Percentiles rank a stretch among this genome's conserved stretches.
These are phyloP conservation scores for Oryzias javanicus DNA, from an alignment of 2,113 vertebrate genomes.

Conservation along the genomic window DNA sequence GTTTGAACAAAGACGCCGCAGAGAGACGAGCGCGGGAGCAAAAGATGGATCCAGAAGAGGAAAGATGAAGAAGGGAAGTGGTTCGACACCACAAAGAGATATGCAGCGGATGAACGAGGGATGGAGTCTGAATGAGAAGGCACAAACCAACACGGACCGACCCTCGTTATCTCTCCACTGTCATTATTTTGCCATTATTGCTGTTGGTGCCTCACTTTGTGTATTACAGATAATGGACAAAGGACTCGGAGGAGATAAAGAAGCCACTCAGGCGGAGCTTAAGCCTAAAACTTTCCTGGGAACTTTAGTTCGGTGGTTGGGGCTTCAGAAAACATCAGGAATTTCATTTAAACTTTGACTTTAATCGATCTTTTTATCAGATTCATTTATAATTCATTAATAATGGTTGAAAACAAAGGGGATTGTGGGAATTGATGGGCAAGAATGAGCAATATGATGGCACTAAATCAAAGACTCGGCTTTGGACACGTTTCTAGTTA, in stretches of 20 bases:
- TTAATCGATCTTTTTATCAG: too few relatives aligned
- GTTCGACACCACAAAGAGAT: constrained; percentile 30
- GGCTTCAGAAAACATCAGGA: too few relatives aligned
- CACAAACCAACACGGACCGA: constrained; percentile 48
- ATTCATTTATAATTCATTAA: too few relatives aligned
- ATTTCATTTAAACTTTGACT: too few relatives aligned
- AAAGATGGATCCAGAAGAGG: constrained; percentile 36
- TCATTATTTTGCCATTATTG: constrained; percentile 75
- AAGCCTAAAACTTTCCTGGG: constrained; percentile 35
- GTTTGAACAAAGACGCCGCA: constrained; percentile 34
- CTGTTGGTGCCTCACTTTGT: constrained; percentile 62
- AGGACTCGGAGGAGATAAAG: constrained; percentile 42
- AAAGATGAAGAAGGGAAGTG: constrained; percentile 23
- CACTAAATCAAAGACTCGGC: too few relatives aligned
- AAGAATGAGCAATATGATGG: too few relatives aligned
- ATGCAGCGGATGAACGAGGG: constrained; percentile 30
- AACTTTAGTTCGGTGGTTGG: neutral
- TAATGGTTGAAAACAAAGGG: too few relatives aligned
- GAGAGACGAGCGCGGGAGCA: constrained; percentile 41
- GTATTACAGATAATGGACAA: constrained; percentile 67
- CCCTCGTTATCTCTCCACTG: constrained; percentile 60
- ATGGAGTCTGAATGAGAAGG: constrained; percentile 31
- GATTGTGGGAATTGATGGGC: too few relatives aligned
- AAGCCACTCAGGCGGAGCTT: constrained; percentile 48
- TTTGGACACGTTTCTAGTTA: too few relatives aligned